Evolutionary conservation across 2,113 vertebrate genomes (phyloP).

Genomic region (Barbus barbus): DNA sequence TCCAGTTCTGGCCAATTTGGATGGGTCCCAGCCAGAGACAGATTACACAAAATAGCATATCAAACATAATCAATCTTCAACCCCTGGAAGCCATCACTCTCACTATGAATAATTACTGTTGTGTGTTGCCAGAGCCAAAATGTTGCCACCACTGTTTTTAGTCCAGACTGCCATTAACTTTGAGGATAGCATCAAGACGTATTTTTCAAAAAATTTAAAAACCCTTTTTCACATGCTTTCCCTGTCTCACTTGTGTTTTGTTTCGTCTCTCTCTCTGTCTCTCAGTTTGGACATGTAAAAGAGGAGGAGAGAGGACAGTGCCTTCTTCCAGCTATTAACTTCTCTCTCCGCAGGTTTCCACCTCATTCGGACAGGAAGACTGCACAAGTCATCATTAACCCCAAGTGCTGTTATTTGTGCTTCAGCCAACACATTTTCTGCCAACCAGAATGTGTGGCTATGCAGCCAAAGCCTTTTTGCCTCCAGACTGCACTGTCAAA

Average conservation of each 20-base stretch:
- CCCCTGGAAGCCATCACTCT: slow-evolving; percentile 77
- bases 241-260: background rate
- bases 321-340: slow-evolving; percentile 45
- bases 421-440: slow-evolving; percentile 41
- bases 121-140: slow-evolving; percentile 69
- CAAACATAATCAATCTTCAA: slow-evolving; percentile 77
- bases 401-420: slow-evolving; percentile 16
- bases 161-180: slow-evolving; percentile 62
- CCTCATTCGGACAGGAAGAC: slow-evolving; percentile 7
- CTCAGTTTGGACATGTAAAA: background rate
- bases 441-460: slow-evolving; percentile 45
- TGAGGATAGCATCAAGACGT: slow-evolving; percentile 40
- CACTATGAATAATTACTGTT: slow-evolving; percentile 75
- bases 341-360: slow-evolving; percentile 28
- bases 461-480: slow-evolving; percentile 39
- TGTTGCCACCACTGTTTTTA: slow-evolving; percentile 69
- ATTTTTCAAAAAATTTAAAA: slow-evolving; percentile 13
- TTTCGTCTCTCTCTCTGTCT: background rate
- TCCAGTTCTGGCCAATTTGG: slow-evolving; percentile 74
- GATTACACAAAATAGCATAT: slow-evolving; percentile 75
- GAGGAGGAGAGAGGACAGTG: background rate
- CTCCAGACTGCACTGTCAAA: slow-evolving; percentile 37
- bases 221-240: background rate
- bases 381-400: slow-evolving; percentile 37
- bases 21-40: slow-evolving; percentile 74